Evolutionary conservation across 2,797 vertebrate genomes (phyloP), one percentile per base, ranked within the genome.

Genomic region (Tinamus major): DNA sequence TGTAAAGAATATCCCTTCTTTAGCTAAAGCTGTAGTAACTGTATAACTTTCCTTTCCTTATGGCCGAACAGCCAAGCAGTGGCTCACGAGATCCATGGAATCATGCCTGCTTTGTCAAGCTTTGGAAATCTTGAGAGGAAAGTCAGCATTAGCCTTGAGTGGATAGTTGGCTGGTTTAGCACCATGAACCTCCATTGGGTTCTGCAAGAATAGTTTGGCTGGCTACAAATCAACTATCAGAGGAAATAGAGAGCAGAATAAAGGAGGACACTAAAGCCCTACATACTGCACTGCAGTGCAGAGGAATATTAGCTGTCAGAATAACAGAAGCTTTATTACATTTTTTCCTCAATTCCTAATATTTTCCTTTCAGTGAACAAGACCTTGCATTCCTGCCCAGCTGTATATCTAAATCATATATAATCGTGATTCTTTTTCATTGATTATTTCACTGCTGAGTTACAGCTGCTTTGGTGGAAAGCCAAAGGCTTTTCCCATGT

Each of bases 61-160:
- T 5, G 87, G 84, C 77, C 86, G 68, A 77, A 71, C 78, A 92
- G 83, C 77, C 86, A 71, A 75, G 64, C 78, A 92, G 93, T 8
- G 70, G 72, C 76, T 95, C 93, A 90, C 7, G 9, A 78, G 94
- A 96, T 59, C 61, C 58, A 6, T 62, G 93, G 88, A 94, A 58
- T 18, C 49, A 19, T 51, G 92, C 86, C 92, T 14, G 46, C 72
- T 90, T 78, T 56, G 72, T 87, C 27, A 58, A n/a, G 81, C 91
- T 71, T 65, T 90, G 86, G 84, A 93, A 87, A 59, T 37, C 69
- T 83, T 69, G 72, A 92, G 69, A 87, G 55, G 41, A 93, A 96
- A 94, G 65, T 26, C 61, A 89, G 65, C 29, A 8, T 55, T 58
- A 49, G 31, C 72, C 65, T 75, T 55, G 79, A 12, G 76, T 80